Evolutionary conservation across 2,888 invertebrate species (phyloP).

Genomic region (Xestoiulus laeticollis): DNA sequence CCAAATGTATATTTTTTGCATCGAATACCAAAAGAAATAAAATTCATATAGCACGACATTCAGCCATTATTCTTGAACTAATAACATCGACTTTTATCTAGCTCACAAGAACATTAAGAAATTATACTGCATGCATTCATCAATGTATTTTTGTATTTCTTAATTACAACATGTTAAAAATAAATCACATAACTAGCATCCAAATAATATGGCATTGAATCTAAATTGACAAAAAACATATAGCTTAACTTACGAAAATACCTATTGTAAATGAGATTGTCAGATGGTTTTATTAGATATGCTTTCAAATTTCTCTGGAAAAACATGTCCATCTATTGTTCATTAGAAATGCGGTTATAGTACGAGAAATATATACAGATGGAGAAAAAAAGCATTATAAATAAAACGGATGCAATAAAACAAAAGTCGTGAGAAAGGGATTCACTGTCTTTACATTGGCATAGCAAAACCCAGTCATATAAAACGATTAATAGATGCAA

Average conservation of each 20-base stretch:
- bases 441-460: not conserved
- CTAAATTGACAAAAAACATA: not conserved
- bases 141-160: not conserved
- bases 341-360: not conserved
- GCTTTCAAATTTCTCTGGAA: not conserved
- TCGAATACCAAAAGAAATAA: not conserved
- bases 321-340: not conserved
- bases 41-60: not conserved
- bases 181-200: not conserved
- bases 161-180: not conserved
- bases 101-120: too few species aligned
- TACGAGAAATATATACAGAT: not conserved
- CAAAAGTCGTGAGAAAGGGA: constrained; percentile 27
- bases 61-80: not conserved
- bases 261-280: not conserved
- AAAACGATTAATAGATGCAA: constrained; percentile 4
- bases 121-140: not conserved
- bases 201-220: not conserved
- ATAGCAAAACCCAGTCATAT: not conserved
- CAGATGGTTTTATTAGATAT: not conserved
- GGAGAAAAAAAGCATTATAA: not conserved
- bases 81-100: too few species aligned
- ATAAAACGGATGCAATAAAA: not conserved
- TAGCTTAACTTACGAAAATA: not conserved
- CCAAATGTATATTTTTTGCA: not conserved